Percentiles rank a stretch among this genome's conserved stretches.
These are phyloP conservation scores for Probosciger aterrimus DNA, from an alignment of 2,113 vertebrate genomes.

Conservation along the genomic window DNA sequence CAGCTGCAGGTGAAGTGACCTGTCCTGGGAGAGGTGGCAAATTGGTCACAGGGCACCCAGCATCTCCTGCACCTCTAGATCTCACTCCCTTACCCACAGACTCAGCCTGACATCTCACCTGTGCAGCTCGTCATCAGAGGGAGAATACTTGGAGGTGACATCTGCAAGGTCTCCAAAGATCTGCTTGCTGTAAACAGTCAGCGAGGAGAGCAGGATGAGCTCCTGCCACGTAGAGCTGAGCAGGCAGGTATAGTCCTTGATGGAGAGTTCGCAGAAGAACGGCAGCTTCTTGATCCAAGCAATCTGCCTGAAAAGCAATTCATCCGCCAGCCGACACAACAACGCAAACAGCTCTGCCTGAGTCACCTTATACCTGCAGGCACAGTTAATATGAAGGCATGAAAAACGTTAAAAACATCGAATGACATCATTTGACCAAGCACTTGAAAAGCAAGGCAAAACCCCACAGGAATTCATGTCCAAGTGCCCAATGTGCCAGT, in stretches of 20 bases:
- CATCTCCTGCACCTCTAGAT: neutral
- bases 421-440: neutral
- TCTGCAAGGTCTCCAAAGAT: constrained; percentile 94
- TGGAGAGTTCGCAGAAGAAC: constrained; percentile 97
- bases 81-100: fast-evolving
- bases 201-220: constrained; percentile 93
- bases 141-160: constrained; percentile 94
- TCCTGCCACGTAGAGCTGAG: constrained; percentile 98
- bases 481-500: fast-evolving
- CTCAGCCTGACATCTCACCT: constrained; percentile 75
- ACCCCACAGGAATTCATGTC: neutral
- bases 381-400: neutral
- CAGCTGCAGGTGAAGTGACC: neutral
- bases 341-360: constrained; percentile 96
- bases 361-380: constrained; percentile 90
- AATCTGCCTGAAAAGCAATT: constrained; percentile 97
- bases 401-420: neutral
- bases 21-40: neutral
- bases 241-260: constrained; percentile 98
- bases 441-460: neutral
- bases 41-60: neutral
- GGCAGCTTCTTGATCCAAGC: constrained; percentile 99
- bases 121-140: constrained; percentile 93
- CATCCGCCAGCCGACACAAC: constrained; percentile 94
- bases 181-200: constrained; percentile 95